Evolutionary conservation across 2,113 vertebrate species (phyloP), one percentile per base, ranked within the genome.

Genomic region (Papio anubis): DNA sequence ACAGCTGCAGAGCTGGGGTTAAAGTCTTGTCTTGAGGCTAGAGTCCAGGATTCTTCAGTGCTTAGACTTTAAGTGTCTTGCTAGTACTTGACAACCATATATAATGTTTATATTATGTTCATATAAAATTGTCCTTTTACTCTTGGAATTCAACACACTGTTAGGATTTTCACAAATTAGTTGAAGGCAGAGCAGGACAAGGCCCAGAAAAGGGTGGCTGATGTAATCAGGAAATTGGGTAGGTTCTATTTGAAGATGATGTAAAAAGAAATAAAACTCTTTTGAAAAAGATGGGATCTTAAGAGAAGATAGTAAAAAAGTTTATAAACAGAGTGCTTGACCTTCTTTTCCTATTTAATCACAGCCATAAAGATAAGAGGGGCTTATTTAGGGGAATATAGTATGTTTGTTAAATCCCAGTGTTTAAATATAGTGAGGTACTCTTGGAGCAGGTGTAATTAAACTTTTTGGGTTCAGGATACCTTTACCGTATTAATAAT

Each of bases 401-500:
- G 14, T 68, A 85, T 88, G 13, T 93, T 96, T 68, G 18, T 11
- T 43, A 38, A 79, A 70, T 64, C 20, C 25, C 5, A 85, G 68
- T 59, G 45, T 50, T 16, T 83, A 68, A 92, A 45, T 93, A 52
- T 68, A 87, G 68, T 43, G 16, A 50, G 45, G 6, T 91, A 50
- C 18, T 92, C 81, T 90, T 87, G 43, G 52, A 66, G 17, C 21
- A 76, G 38, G 1, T 66, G 12, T 64, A 81, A 27, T 82, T n/a
- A 43, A 66, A 40, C 21, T 72, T 95, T 88, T 45, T 85, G 30
- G 70, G 75, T 12, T 90, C 4, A 82, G 59, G 35, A 66, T 32
- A 43, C n/a, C 8, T 94, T 92, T 84, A 84, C n/a, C 17, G 2
- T 87, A 50, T 95, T 95, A 80, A 83, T 94, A 93, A 73, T 76